Conservation (phyloP, 2,113 vertebrate genomes). For the Antigone vipio region DNA sequence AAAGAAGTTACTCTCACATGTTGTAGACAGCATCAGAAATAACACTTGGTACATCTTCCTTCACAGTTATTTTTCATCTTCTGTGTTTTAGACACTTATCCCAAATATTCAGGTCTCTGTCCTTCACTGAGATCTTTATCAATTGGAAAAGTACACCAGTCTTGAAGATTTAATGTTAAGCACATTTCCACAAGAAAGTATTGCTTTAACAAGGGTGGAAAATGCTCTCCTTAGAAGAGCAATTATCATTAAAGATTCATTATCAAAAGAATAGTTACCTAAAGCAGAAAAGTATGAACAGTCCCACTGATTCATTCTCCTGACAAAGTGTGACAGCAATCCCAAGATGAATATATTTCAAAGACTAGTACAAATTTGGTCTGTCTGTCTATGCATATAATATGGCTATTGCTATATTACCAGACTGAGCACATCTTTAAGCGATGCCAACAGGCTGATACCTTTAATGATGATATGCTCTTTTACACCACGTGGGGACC, state of each 20-base stretch:
- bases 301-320: slow-evolving; percentile 1
- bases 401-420: not conserved
- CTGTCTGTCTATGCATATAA: slow-evolving; percentile 31
- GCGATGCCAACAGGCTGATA: not conserved
- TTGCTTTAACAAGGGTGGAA: slow-evolving; percentile 74
- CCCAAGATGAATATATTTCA: slow-evolving; percentile 60
- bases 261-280: slow-evolving; percentile 71
- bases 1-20: not conserved
- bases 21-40: not conserved
- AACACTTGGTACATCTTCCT: not conserved
- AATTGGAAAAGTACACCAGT: slow-evolving; percentile 38
- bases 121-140: slow-evolving; percentile 54
- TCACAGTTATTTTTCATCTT: slow-evolving; percentile 53
- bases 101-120: slow-evolving; percentile 41
- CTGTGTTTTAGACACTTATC: not conserved
- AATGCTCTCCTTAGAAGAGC: slow-evolving; percentile 69
- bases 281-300: slow-evolving; percentile 67
- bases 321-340: slow-evolving; percentile 27
- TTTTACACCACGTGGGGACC: not conserved
- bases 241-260: slow-evolving; percentile 75
- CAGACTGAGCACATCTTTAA: not conserved
- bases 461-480: not conserved
- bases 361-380: slow-evolving; percentile 32
- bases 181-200: slow-evolving; percentile 71
- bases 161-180: slow-evolving; percentile 63